Evolutionary conservation across 2,113 vertebrate genomes (phyloP), one percentile per base, ranked within the genome.

Genomic region (Aphelocoma coerulescens): DNA sequence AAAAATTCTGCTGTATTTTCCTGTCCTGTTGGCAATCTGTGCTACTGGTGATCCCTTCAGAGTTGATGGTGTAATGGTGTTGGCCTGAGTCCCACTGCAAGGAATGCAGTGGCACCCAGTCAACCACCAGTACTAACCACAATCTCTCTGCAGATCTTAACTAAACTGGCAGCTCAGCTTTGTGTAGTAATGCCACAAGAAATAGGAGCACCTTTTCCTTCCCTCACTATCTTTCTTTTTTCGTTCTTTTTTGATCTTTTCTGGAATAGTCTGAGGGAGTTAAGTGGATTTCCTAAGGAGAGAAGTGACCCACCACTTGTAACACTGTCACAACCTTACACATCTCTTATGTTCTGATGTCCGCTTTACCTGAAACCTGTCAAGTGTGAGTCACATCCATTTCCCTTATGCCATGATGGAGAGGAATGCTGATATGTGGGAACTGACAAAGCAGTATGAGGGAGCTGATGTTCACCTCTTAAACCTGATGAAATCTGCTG

Each of bases 351-450:
- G 26, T 55, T 91, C 71, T 82, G 37, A 89, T 91, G 39, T 89
- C 57, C 95, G 44, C 66, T 75, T 63, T 78, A 87, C 87, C 73
- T 87, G 91, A 94, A 95, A 79, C 41, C 48, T 67, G n/a, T 67
- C 41, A 57, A 95, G 61, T 39, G 18, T 92, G 77, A 96, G 69
- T 94, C 93, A 95, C 32, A n/a, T 85, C 77, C 81, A 81, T 91
- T 89, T 92, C 61, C 94, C 73, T 65, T 87, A 83, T 93, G 93
- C 83, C 89, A 71, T 11, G 55, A 76, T 21, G 65, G 28, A 30
- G 72, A 95, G 69, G 91, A 96, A 96, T 93, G 93, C 77, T 89
- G 89, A 78, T 95, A 92, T 89, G 84, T 95, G 93, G 91, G 84
- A 97, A 92, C 73, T 92, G 74, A 94, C 93, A 89, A 92, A 89